Percentiles rank a stretch among this genome's conserved stretches.
These are phyloP conservation scores for Enteromius radiatus DNA, from an alignment of 2,797 vertebrate genomes.

Conservation along the genomic window DNA sequence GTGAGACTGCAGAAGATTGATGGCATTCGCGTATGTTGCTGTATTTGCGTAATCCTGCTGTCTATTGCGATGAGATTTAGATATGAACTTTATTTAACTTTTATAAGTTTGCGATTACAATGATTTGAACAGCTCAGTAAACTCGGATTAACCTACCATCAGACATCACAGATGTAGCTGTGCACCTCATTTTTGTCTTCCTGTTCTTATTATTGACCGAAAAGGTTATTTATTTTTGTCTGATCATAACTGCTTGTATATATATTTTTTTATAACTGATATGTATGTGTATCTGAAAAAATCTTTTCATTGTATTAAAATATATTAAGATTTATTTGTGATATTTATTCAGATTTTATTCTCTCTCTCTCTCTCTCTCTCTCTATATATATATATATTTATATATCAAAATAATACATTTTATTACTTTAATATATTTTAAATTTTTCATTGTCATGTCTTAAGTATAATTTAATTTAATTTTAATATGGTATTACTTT, in stretches of 20 bases:
- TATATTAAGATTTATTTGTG: background rate
- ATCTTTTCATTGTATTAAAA: background rate
- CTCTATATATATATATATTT: background rate
- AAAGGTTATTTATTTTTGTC: background rate
- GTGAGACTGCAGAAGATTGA: conserved; percentile 12
- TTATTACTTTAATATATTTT: background rate
- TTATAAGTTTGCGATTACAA: background rate
- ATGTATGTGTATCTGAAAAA: background rate
- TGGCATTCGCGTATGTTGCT: background rate
- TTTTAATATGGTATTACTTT: background rate
- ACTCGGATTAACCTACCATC: conserved; percentile 27
- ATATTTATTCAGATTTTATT: background rate
- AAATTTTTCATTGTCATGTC: background rate
- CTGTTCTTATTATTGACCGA: background rate
- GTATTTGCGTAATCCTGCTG: background rate
- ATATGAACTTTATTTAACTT: conserved; percentile 24
- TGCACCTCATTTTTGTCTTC: background rate
- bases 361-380: too few species aligned
- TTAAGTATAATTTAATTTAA: background rate
- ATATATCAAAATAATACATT: background rate
- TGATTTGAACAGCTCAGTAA: background rate
- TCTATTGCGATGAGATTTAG: conserved; percentile 18
- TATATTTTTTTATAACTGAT: conserved; percentile 1
- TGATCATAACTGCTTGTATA: background rate
- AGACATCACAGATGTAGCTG: background rate